These are phyloP conservation scores for Elaphurus davidianus DNA, from an alignment of 2,113 vertebrate genomes.

Conservation along the genomic window DNA sequence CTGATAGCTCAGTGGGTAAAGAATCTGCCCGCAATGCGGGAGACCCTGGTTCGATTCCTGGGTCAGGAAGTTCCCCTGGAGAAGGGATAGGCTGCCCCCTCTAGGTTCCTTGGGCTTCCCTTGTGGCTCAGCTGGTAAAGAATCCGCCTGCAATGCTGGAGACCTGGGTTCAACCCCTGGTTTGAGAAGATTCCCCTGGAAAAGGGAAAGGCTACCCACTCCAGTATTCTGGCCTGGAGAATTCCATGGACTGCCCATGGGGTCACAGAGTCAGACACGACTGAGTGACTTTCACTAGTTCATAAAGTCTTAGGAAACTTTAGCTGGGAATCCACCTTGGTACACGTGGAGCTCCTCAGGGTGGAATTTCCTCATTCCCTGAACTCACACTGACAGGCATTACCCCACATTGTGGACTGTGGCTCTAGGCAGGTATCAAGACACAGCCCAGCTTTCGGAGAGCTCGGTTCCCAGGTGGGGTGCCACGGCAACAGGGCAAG, in stretches of 20 bases:
- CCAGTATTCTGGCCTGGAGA: not conserved
- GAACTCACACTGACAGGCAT: not conserved
- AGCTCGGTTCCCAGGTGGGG: accelerated
- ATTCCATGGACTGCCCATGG: not conserved
- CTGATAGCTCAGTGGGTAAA: not conserved
- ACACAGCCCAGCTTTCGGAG: not conserved
- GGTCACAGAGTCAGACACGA: not conserved
- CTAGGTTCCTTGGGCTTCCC: not conserved
- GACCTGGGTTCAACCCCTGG: not conserved
- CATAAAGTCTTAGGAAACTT: accelerated
- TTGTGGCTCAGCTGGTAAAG: not conserved
- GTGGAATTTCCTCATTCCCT: not conserved
- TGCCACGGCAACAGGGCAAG: accelerated
- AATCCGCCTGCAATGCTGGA: not conserved
- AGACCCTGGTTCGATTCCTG: not conserved
- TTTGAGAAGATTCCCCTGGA: not conserved
- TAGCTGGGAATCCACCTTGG: not conserved
- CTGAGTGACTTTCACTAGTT: not conserved
- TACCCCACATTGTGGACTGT: not conserved
- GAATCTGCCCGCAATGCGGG: not conserved
- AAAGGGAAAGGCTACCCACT: not conserved
- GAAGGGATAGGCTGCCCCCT: not conserved
- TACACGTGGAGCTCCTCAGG: accelerated
- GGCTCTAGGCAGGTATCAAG: not conserved
- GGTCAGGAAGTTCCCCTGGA: not conserved